Percentiles rank a stretch among this genome's conserved stretches.
Conservation (phyloP, 2,797 vertebrate species). For the Galagoides demidoff region DNA sequence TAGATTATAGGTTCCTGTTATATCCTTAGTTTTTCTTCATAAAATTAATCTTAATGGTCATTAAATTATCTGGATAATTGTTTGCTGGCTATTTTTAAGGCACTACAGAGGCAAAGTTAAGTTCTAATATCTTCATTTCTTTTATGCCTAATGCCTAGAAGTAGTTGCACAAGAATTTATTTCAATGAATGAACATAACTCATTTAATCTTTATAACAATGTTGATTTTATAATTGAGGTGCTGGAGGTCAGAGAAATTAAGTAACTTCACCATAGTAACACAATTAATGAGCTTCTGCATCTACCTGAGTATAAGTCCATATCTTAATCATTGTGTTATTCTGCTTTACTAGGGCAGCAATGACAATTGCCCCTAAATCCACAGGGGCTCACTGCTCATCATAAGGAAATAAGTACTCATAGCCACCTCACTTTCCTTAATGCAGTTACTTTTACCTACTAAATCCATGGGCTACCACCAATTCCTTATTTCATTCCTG, state of each 20-base stretch:
- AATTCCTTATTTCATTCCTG: background rate
- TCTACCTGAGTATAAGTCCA: background rate
- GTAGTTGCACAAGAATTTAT: background rate
- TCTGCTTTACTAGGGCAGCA: background rate
- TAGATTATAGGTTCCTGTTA: background rate
- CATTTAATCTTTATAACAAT: background rate
- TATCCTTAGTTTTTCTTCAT: background rate
- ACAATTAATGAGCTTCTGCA: background rate
- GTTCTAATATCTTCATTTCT: conserved; percentile 13
- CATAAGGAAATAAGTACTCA: background rate
- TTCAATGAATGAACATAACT: background rate
- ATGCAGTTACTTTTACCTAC: background rate
- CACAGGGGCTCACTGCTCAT: background rate
- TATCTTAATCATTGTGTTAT: background rate
- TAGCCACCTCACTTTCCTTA: background rate
- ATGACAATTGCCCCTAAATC: background rate
- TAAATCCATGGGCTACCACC: background rate
- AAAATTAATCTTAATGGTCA: conserved; percentile 28
- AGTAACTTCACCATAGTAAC: background rate
- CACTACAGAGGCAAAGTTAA: background rate
- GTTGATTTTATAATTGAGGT: conserved; percentile 22
- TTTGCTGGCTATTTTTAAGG: conserved; percentile 5
- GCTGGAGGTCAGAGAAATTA: conserved; percentile 35
- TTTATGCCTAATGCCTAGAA: background rate
- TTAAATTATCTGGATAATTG: background rate